Conservation (phyloP, 2,113 vertebrate species). For the Syngnathus floridae region DNA sequence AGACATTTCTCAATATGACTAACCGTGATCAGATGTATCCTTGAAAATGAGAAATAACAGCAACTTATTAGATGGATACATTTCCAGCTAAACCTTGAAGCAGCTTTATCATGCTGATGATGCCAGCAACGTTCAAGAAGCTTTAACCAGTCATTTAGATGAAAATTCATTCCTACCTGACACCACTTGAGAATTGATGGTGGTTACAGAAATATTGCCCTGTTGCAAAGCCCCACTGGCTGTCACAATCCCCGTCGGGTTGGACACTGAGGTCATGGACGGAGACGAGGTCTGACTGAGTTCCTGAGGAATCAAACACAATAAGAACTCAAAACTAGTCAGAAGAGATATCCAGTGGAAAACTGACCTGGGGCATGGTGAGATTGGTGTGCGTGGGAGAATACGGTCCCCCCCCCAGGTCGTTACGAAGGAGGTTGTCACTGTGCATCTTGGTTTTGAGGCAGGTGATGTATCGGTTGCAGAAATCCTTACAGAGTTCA, state of each 20-base stretch:
- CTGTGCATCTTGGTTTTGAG: slow-evolving; percentile 99
- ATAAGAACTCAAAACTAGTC: background rate
- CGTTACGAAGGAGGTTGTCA: slow-evolving; percentile 96
- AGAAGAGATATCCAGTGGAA: background rate
- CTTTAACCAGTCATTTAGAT: no score
- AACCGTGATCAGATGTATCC: no score
- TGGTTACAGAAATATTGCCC: slow-evolving; percentile 84
- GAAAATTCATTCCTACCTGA: slow-evolving; percentile 72
- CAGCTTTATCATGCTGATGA: no score
- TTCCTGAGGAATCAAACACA: slow-evolving; percentile 70
- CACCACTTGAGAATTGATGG: slow-evolving; percentile 84
- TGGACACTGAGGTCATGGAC: slow-evolving; percentile 83
- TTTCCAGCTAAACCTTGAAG: no score
- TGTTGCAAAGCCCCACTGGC: slow-evolving; percentile 82
- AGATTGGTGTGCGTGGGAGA: slow-evolving; percentile 91
- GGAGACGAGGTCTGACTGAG: slow-evolving; percentile 90
- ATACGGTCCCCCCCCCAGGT: slow-evolving; percentile 91
- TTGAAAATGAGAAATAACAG: no score
- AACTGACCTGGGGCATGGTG: slow-evolving; percentile 80
- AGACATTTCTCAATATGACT: no score
- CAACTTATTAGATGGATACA: no score
- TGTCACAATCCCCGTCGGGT: slow-evolving; percentile 85
- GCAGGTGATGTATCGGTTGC: slow-evolving; percentile 98
- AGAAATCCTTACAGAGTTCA: slow-evolving; percentile 98
- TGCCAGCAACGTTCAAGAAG: no score